phyloP scores from a whole-genome alignment of 2,888 invertebrate genomes.

The Abrostola triplasia region DNA sequence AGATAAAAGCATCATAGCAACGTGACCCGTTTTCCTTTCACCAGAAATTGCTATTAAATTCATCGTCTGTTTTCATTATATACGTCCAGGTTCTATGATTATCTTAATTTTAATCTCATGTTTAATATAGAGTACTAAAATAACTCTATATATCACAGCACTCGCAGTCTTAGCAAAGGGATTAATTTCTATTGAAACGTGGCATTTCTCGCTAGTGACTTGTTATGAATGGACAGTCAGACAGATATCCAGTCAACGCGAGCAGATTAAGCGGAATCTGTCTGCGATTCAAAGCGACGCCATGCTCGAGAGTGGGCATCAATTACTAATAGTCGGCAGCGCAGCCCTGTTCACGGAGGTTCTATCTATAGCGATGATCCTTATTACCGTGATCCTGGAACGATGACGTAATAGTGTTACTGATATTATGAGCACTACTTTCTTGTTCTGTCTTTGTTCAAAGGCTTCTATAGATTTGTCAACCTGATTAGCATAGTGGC shows the following conservation, averaged over 20 bases:
- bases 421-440: too few species aligned
- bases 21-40: too few species aligned
- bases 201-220: neutral
- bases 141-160: neutral
- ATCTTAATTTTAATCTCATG: too few species aligned
- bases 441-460: too few species aligned
- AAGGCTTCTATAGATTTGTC: too few species aligned
- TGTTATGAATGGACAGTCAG: slow-evolving; percentile 11
- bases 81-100: too few species aligned
- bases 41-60: too few species aligned
- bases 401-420: neutral
- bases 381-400: neutral
- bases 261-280: slow-evolving; percentile 27
- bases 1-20: too few species aligned
- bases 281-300: slow-evolving; percentile 23
- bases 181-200: slow-evolving; percentile 12
- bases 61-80: too few species aligned
- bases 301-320: slow-evolving; percentile 14
- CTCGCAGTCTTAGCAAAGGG: slow-evolving; percentile 4
- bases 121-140: neutral
- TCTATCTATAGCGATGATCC: neutral
- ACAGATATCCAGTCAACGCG: slow-evolving; percentile 17
- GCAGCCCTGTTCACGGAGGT: slow-evolving; percentile 3
- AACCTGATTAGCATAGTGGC: too few species aligned
- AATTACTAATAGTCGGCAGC: slow-evolving; percentile 23